Conservation (phyloP, 2,888 invertebrate species). For the Heliconius ismenius region DNA sequence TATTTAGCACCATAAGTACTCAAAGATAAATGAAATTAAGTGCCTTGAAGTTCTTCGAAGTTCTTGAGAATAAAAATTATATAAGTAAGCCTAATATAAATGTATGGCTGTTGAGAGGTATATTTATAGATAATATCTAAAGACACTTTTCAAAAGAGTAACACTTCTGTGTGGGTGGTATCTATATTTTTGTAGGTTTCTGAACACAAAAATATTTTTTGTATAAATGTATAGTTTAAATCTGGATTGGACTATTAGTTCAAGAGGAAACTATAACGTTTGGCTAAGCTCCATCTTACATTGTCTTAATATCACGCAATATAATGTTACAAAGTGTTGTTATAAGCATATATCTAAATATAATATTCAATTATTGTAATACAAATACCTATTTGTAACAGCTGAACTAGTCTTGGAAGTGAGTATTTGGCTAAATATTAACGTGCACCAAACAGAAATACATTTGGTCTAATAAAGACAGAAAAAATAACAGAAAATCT, state of each 20-base stretch:
- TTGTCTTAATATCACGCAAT: neutral
- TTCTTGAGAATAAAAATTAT: neutral
- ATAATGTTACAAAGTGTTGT: neutral
- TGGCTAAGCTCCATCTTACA: slow-evolving; percentile 12
- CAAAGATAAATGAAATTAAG: neutral
- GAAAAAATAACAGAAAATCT: neutral
- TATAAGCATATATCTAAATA: neutral
- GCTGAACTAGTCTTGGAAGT: too few relatives aligned
- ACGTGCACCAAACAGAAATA: neutral
- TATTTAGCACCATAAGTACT: neutral
- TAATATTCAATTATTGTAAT: neutral
- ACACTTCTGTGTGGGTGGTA: neutral
- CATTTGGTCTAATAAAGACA: neutral
- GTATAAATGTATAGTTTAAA: neutral
- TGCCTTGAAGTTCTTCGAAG: neutral
- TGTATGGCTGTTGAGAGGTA: neutral
- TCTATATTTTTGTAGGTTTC: neutral
- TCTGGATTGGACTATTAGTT: neutral
- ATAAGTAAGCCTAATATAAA: neutral
- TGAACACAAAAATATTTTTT: neutral
- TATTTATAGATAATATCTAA: slow-evolving; percentile 12
- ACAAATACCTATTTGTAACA: too few relatives aligned
- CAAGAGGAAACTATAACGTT: neutral
- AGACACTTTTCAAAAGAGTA: slow-evolving; percentile 2
- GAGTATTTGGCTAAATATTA: too few relatives aligned